Conservation (phyloP, 2,797 vertebrate species). For the Eulemur rubriventer region DNA sequence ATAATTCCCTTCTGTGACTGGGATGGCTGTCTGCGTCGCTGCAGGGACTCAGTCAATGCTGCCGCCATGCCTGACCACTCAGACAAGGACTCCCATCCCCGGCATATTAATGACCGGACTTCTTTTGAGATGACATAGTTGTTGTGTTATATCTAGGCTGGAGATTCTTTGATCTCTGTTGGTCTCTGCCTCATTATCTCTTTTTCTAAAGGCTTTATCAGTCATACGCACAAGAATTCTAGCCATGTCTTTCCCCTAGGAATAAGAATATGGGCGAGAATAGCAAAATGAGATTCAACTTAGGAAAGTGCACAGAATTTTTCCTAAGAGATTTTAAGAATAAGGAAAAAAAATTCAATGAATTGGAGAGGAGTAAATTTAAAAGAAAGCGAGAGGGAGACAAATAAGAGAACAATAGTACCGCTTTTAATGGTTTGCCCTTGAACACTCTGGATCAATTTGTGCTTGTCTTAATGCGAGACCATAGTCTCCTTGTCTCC, state of each 20-base stretch:
- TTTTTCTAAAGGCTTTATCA: slow-evolving; percentile 74
- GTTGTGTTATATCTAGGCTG: slow-evolving; percentile 59
- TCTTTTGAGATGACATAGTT: slow-evolving; percentile 64
- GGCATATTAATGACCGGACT: slow-evolving; percentile 66
- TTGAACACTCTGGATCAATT: slow-evolving; percentile 47
- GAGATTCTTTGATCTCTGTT: slow-evolving; percentile 62
- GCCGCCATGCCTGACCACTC: slow-evolving; percentile 47
- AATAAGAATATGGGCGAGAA: slow-evolving; percentile 56
- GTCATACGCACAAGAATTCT: slow-evolving; percentile 69
- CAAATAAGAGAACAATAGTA: slow-evolving; percentile 16
- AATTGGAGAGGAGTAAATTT: slow-evolving; percentile 47
- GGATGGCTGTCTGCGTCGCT: neutral
- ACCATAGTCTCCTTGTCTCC: neutral
- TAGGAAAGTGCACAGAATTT: slow-evolving; percentile 56
- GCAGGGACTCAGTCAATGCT: slow-evolving; percentile 33
- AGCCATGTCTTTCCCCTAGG: slow-evolving; percentile 61
- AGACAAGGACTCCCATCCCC: slow-evolving; percentile 27
- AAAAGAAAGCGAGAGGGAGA: slow-evolving; percentile 26
- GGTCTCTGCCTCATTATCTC: slow-evolving; percentile 76
- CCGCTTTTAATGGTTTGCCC: slow-evolving; percentile 27
- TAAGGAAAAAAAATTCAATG: neutral
- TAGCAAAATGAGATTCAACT: slow-evolving; percentile 67
- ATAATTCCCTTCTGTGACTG: neutral
- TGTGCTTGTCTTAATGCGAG: slow-evolving; percentile 50
- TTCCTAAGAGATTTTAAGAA: slow-evolving; percentile 54